Base-by-base conservation (phyloP, 1,140 invertebrate species). In the Neodiprion pinetum region DNA sequence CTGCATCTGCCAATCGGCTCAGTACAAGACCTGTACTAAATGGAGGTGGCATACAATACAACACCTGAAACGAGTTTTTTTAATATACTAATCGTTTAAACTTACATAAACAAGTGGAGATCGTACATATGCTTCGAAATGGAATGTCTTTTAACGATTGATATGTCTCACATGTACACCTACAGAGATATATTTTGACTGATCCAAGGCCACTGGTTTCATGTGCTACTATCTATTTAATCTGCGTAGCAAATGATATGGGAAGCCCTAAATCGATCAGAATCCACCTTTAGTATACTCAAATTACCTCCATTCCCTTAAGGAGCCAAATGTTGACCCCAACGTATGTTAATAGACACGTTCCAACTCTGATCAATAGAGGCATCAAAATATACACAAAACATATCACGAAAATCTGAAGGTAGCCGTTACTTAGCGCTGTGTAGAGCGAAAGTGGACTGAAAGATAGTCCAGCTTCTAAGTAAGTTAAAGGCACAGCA, bases 31-130 rank as follows among this genome's bases (percentile, higher is more conserved):
- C 81, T 7, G 87, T 86, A 74, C 83, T 86, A 72, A 88, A 86
- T 9, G 86, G 87, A 11, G 87, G 87, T 74, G 87, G 87, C 86
- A 88, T 87, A 72, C 86, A 88, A 48, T 87, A 88, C 69, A 88
- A 80, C 53, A 88, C 83, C 86, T 88, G 66, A 67, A 84, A 80
- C n/a, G 74, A 78, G 28, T 40, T 40, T 40, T 40, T 40, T 40
- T 40, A 40, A 10, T 74, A 72, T 69, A 49, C 61, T 72, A 74
- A 23, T 74, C 40, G 73, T 73, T 75, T 78, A 7, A 40, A 49
- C n/a, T 73, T 71, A 75, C 10, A 1, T 23, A 72, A 61, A 1
- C 53, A 66, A 71, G 67, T 68, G 67, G 1, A 21, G 61, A 21
- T 1, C 4, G 7, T 65, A 65, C 61, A 14, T 17, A 65, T 65